phyloP scores from a whole-genome alignment of 2,797 vertebrate species.

The Cygnus olor region DNA sequence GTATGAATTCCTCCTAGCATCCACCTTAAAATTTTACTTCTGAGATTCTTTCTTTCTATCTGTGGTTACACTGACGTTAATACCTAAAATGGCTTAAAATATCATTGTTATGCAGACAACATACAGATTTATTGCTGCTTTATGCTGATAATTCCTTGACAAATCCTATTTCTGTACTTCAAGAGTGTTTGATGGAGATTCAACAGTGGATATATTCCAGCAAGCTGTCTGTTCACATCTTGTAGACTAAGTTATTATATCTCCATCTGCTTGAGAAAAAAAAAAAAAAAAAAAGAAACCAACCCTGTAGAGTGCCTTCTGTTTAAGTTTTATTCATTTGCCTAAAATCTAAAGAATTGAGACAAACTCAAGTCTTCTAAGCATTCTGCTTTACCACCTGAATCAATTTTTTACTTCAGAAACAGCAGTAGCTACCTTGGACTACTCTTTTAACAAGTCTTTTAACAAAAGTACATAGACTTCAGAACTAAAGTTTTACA shows the following conservation, averaged over 20 bases:
- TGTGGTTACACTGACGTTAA: not conserved
- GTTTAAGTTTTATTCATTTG: not conserved
- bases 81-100: not conserved
- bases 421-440: not conserved
- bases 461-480: not conserved
- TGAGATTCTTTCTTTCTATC: not conserved
- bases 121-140: not conserved
- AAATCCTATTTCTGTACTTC: constrained; percentile 26
- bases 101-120: not conserved
- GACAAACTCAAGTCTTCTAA: not conserved
- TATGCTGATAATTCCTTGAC: not conserved
- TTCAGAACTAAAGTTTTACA: not conserved
- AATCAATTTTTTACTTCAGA: not conserved
- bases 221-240: not conserved
- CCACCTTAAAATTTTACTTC: not conserved
- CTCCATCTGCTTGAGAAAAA: not conserved
- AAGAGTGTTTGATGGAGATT: not conserved
- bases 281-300: not conserved
- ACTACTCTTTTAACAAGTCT: not conserved
- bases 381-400: not conserved
- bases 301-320: not conserved
- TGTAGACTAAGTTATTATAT: not conserved
- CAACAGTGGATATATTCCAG: not conserved
- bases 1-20: not conserved
- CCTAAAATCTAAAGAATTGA: not conserved